Base-by-base conservation (phyloP, 1,140 invertebrate genomes). In the Euschistus heros region DNA sequence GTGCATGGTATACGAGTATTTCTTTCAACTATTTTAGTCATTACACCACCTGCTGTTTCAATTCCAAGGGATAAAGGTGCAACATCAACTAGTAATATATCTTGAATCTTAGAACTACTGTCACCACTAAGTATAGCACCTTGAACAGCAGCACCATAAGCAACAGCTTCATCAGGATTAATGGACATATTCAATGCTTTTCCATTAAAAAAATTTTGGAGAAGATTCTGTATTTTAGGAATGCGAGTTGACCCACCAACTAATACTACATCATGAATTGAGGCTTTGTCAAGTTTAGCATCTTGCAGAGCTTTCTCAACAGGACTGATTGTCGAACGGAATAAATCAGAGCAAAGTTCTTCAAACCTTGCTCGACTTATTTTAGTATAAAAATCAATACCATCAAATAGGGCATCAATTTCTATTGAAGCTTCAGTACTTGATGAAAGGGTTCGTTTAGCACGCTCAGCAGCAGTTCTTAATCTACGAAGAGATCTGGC, bases 201-300 rank as follows among this genome's bases (percentile, higher is more conserved):
- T 37, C 83, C 82, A 63, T 76, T 75, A 76, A 85, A 85, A 75
- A 81, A 84, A 71, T 82, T 80, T 70, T 72, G 69, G 10, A 84
- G 71, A 72, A 84, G 76, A 3, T 74, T 78, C 70, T 84, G 83
- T 57, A 85, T 80, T 71, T 84, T 84, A 0, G 82, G 84, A 42
- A 85, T 84, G 20, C 88, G 79, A 13, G 86, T 91, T 0, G 87
- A 89, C 18, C 88, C 88, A 18, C 88, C 88, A 20, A 91, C 88
- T 17, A 91, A 77, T 2, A 91, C 86, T 10, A 91, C 83, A 68
- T 91, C 88, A 71, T 91, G 79, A 66, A 91, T 87, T 10, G 76
- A 73, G 47, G 72, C 71, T 72, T 89, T 90, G 74, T 50, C 47
- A 6, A 59, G 55, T 27, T 59, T 59, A 24, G 55, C 55, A 33